Percentiles rank a stretch among this genome's conserved stretches.
phyloP scores from a whole-genome alignment of 2,797 vertebrate genomes.

The Mormyrops attenuatus region DNA sequence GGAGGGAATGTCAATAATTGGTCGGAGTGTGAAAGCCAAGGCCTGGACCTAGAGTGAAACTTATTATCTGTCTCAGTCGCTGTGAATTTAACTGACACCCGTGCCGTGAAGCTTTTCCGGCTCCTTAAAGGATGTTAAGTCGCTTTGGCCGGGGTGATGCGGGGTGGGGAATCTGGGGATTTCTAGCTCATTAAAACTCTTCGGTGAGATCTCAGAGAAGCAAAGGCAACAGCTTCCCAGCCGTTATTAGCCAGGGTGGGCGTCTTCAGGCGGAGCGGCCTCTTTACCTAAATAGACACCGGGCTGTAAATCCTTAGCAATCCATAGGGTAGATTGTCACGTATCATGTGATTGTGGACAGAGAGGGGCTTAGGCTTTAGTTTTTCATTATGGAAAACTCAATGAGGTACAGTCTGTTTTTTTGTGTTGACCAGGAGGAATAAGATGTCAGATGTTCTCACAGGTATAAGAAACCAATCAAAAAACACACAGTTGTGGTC shows the following conservation, averaged over 20 bases:
- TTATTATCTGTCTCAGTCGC: neutral
- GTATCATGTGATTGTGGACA: neutral
- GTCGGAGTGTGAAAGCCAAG: neutral
- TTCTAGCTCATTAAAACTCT: constrained; percentile 4
- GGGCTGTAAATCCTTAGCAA: neutral
- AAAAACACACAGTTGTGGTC: neutral
- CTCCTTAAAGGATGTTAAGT: neutral
- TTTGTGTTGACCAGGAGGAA: neutral
- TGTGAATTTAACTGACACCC: neutral
- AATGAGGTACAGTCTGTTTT: neutral
- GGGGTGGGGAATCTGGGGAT: neutral
- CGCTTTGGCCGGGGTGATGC: neutral
- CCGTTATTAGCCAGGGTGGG: neutral
- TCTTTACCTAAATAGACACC: neutral
- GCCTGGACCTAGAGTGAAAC: neutral
- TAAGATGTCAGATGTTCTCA: neutral
- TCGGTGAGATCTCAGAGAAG: neutral
- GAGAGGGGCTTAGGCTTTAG: neutral
- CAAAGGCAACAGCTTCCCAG: neutral
- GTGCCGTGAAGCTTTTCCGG: neutral
- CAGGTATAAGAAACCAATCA: neutral
- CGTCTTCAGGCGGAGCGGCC: neutral
- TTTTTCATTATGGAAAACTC: neutral
- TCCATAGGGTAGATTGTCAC: neutral
- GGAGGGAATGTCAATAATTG: neutral